Base-by-base conservation (phyloP, 2,113 vertebrate genomes). In the Ageneiosus marmoratus region DNA sequence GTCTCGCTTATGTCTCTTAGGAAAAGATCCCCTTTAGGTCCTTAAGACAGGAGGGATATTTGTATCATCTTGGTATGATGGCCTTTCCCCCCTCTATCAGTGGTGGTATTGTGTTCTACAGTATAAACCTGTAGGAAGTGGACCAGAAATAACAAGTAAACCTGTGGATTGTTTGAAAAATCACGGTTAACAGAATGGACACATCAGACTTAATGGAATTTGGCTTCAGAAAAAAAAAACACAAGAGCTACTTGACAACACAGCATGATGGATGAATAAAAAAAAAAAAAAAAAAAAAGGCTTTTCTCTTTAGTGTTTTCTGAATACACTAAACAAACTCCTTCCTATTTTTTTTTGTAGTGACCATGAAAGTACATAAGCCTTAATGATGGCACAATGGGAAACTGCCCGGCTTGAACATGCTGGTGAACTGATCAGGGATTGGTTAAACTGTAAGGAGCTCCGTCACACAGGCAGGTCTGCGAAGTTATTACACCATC, bases 401-500 rank as follows among this genome's bases (percentile, higher is more conserved):
- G 6, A 80, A 77, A 51, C 24, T 5, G 63, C 53, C 75, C 22
- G 69, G 48, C 15, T 46, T 67, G 29, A 77, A 27, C 76, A 56
- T 50, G 70, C 27, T 29, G 53, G 65, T 70, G n/a, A 63, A 67
- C 77, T 15, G 81, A 76, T 83, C 56, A 29, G 22, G 46, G 34
- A n/a, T 53, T 55, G 74, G 76, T 56, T 44, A 32, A 44, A 60
- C 41, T n/a, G 72, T 82, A 83, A 76, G 46, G 32, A 44, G 51
- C 16, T 41, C 69, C n/a, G 65, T 60, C 69, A 56, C 58, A 65
- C 18, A 22, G 75, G 60, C 74, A 81, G 67, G 65, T 62, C 63
- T 74, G 48, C 46, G 77, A 73, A 56, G 79, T 81, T 84, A 84
- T 88, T 86, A 88, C 82, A 81, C 81, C 76, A 84, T 85, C 79